phyloP scores from a whole-genome alignment of 2,888 invertebrate genomes.

The Anthrax anthrax region DNA sequence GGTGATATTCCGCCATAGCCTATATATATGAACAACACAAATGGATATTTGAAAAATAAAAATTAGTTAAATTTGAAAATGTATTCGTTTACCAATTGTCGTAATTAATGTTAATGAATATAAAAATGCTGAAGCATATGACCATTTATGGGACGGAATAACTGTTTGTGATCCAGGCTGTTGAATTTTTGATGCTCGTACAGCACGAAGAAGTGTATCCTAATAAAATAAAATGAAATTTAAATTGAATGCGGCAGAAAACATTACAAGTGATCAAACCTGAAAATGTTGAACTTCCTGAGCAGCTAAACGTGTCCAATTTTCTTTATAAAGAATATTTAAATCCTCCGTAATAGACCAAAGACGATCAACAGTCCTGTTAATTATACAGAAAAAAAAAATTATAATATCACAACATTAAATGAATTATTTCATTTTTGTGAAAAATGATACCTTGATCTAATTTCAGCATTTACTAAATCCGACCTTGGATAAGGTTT shows the following conservation, averaged over 20 bases:
- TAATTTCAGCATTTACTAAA: constrained; percentile 40
- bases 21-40: constrained; percentile 28
- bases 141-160: constrained; percentile 59
- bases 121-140: constrained; percentile 80
- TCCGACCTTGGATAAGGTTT: constrained; percentile 46
- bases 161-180: constrained; percentile 32
- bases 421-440: too few species aligned
- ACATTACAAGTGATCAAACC: constrained; percentile 26
- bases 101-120: constrained; percentile 89
- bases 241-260: background rate
- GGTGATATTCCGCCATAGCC: constrained; percentile 78
- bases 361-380: constrained; percentile 57
- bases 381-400: background rate
- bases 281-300: constrained; percentile 76
- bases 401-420: too few species aligned
- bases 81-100: constrained; percentile 70
- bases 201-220: constrained; percentile 35
- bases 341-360: constrained; percentile 79
- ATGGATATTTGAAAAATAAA: background rate
- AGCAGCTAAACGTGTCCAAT: constrained; percentile 82
- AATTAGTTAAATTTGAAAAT: too few species aligned
- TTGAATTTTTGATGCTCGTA: constrained; percentile 32
- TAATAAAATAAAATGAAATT: constrained; percentile 12
- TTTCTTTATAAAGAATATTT: constrained; percentile 79
- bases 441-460: constrained; percentile 35